phyloP scores from a whole-genome alignment of 2,888 invertebrate species.

The Eupithecia exiguata region DNA sequence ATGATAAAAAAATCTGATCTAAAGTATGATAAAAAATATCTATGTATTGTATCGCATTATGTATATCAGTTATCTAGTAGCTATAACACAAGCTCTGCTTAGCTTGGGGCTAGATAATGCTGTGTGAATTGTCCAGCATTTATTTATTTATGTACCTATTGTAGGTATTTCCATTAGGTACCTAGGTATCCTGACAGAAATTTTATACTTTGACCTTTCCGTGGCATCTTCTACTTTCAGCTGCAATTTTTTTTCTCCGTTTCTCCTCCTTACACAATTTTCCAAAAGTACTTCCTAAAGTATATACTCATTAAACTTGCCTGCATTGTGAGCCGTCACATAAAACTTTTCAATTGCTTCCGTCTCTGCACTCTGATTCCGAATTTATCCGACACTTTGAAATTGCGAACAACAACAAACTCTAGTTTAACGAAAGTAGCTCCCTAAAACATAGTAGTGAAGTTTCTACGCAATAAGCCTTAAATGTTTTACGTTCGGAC shows the following conservation, averaged over 20 bases:
- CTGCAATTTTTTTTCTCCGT: background rate
- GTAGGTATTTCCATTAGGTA: too few species aligned
- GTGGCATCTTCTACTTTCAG: background rate
- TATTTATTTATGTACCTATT: too few species aligned
- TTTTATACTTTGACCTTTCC: background rate
- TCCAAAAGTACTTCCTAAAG: background rate
- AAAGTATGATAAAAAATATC: too few species aligned
- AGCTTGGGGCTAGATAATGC: too few species aligned
- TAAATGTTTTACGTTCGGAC: conserved; percentile 7
- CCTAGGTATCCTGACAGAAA: background rate
- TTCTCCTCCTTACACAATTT: background rate
- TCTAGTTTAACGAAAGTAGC: conserved; percentile 26
- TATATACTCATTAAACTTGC: background rate
- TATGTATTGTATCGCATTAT: too few species aligned
- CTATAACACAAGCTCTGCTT: too few species aligned
- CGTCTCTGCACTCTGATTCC: conserved; percentile 5
- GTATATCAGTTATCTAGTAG: too few species aligned
- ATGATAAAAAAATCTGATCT: too few species aligned
- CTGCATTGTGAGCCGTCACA: background rate
- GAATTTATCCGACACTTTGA: conserved; percentile 12
- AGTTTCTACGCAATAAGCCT: conserved; percentile 17
- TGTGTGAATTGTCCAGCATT: too few species aligned
- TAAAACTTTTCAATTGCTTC: conserved; percentile 13
- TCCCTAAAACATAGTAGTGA: conserved; percentile 23
- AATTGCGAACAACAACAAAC: conserved; percentile 23